Percentiles rank a stretch among this genome's conserved stretches.
phyloP scores from a whole-genome alignment of 2,888 invertebrate species.

The Merodon equestris region DNA sequence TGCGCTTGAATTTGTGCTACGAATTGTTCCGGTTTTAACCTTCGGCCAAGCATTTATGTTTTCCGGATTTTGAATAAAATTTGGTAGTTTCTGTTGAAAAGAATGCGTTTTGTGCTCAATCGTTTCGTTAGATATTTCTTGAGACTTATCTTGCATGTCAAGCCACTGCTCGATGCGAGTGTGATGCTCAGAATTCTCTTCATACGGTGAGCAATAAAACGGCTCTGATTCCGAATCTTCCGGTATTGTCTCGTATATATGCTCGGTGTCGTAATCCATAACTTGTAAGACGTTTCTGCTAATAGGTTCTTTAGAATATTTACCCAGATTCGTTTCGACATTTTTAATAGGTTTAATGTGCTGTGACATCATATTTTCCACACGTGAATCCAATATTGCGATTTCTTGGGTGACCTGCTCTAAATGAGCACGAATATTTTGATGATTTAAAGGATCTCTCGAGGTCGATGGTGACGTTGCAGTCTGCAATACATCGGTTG shows the following conservation, averaged over 20 bases:
- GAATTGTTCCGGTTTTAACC: constrained; percentile 70
- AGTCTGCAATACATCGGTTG: too few species aligned
- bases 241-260: constrained; percentile 84
- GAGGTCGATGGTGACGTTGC: too few species aligned
- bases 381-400: constrained; percentile 81
- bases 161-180: constrained; percentile 76
- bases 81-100: constrained; percentile 59
- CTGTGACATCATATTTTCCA: constrained; percentile 80
- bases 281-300: constrained; percentile 21
- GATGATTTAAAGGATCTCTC: constrained; percentile 72
- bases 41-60: constrained; percentile 43
- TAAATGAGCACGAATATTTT: constrained; percentile 74
- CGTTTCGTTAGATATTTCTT: background rate
- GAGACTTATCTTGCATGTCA: constrained; percentile 71
- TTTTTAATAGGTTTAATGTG: constrained; percentile 65
- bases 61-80: constrained; percentile 55
- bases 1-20: constrained; percentile 69
- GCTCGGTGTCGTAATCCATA: constrained; percentile 81
- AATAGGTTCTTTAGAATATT: constrained; percentile 27
- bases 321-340: constrained; percentile 39
- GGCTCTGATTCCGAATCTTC: constrained; percentile 82
- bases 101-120: constrained; percentile 30
- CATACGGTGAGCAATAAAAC: constrained; percentile 83
- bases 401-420: constrained; percentile 81
- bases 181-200: constrained; percentile 78